Evolutionary conservation across 2,797 vertebrate genomes (phyloP), one percentile per base, ranked within the genome.

Genomic region (Yasuhikotakia modesta): DNA sequence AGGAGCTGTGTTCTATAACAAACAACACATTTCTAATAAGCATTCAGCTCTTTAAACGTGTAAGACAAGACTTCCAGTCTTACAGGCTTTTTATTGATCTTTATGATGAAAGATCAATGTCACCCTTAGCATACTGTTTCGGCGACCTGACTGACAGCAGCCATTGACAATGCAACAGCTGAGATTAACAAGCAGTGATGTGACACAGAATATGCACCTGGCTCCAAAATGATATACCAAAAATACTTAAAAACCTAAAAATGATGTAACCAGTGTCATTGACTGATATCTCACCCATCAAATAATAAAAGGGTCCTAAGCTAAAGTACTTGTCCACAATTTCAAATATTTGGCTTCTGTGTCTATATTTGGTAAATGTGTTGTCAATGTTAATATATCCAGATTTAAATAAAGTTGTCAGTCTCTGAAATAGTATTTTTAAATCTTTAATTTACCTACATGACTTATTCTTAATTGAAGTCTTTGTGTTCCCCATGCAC

Each of bases 331-430:
- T 87, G 87, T 81, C 53, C 86, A 83, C 85, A 88, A 87, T 86
- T 91, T 90, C 88, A 85, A 91, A 91, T 88, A 88, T 90, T 91
- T 90, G 87, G 64, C 64, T 76, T 68, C 63, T 57, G 53, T 24
- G 27, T 27, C 27, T 27, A 27, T 27, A 27, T 57, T 57, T 57
- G 21, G 7, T 55, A 1, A 10, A 21, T 10, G 52, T 19, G 50
- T 55, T 76, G 63, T 22, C 53, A 75, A 63, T 48, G 50, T 64
- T 11, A 55, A 6, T 12, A 19, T 16, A 67, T 67, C 53, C 52
- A 27, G 22, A 66, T 76, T 64, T 71, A 53, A 92, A 89, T 71
- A 53, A 92, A 89, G 84, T 87, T 68, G 55, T 85, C 73, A 79
- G 76, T 83, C 84, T 79, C 24, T 21, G n/a, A n/a, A n/a, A n/a